These are phyloP conservation scores for Jacana jacana DNA, from an alignment of 2,113 vertebrate species.

Conservation along the genomic window DNA sequence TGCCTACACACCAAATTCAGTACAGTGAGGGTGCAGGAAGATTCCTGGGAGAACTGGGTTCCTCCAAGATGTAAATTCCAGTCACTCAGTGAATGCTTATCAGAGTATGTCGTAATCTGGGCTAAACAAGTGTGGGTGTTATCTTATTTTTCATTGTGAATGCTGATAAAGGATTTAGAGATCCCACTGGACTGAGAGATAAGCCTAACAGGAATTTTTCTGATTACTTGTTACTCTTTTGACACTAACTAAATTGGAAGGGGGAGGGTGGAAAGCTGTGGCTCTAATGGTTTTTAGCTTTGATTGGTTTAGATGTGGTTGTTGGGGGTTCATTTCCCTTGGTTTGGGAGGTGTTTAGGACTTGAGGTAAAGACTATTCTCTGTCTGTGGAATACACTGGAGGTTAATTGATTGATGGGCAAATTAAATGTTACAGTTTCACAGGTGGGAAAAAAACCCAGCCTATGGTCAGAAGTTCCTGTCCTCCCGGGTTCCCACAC, in stretches of 20 bases:
- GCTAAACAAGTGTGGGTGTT: background rate
- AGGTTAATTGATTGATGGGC: background rate
- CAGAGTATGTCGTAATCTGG: background rate
- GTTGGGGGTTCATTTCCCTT: background rate
- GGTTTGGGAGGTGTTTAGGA: background rate
- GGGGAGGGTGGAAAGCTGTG: background rate
- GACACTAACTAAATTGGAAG: slow-evolving; percentile 26
- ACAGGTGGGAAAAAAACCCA: background rate
- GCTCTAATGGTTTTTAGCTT: background rate
- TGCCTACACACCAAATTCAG: background rate
- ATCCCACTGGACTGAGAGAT: slow-evolving; percentile 37
- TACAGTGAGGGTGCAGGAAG: background rate
- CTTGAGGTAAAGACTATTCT: background rate
- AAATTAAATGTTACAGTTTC: background rate
- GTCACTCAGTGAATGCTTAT: background rate
- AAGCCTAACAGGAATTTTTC: slow-evolving; percentile 27
- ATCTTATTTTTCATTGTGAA: slow-evolving; percentile 16
- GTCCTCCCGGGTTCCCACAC: background rate
- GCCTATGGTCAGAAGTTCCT: background rate
- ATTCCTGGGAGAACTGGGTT: background rate
- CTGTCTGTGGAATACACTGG: background rate
- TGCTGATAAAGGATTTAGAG: slow-evolving; percentile 32
- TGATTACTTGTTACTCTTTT: slow-evolving; percentile 48
- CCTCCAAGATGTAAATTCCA: background rate
- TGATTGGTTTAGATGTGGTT: background rate